phyloP scores from a whole-genome alignment of 2,113 vertebrate genomes.

The Brachionichthys hirsutus region DNA sequence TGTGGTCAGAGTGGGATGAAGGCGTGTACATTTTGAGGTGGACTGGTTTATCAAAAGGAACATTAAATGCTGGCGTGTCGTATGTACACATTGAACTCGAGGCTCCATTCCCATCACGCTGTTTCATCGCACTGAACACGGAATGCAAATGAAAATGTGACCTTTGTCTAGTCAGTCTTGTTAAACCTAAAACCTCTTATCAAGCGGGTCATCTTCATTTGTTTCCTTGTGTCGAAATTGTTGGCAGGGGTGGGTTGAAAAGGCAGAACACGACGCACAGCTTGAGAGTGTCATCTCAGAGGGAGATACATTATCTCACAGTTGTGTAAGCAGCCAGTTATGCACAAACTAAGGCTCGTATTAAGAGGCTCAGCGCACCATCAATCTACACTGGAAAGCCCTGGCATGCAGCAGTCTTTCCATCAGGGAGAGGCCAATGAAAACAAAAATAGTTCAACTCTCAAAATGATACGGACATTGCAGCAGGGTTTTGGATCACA shows the following conservation, averaged over 20 bases:
- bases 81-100: too few relatives aligned
- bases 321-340: constrained; percentile 34
- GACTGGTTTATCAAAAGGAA: too few relatives aligned
- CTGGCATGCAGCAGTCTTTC: constrained; percentile 30
- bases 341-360: constrained; percentile 8
- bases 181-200: constrained; percentile 29
- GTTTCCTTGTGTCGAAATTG: constrained; percentile 21
- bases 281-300: constrained; percentile 34
- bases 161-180: too few relatives aligned
- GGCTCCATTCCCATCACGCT: too few relatives aligned
- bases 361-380: constrained; percentile 23
- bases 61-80: too few relatives aligned
- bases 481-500: too few relatives aligned
- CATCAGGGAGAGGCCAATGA: constrained; percentile 30
- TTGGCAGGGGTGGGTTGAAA: constrained; percentile 28
- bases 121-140: too few relatives aligned
- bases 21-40: too few relatives aligned
- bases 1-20: too few relatives aligned
- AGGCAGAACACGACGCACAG: constrained; percentile 17
- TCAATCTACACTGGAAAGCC: constrained; percentile 13
- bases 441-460: constrained; percentile 45
- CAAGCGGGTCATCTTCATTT: constrained; percentile 5
- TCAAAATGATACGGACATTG: constrained; percentile 30
- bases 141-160: too few relatives aligned
- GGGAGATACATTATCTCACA: constrained; percentile 23